A percentile compares a stretch with the other conserved stretches of the same genome.
phyloP scores from a whole-genome alignment of 2,113 vertebrate genomes.

The Bucco capensis region DNA sequence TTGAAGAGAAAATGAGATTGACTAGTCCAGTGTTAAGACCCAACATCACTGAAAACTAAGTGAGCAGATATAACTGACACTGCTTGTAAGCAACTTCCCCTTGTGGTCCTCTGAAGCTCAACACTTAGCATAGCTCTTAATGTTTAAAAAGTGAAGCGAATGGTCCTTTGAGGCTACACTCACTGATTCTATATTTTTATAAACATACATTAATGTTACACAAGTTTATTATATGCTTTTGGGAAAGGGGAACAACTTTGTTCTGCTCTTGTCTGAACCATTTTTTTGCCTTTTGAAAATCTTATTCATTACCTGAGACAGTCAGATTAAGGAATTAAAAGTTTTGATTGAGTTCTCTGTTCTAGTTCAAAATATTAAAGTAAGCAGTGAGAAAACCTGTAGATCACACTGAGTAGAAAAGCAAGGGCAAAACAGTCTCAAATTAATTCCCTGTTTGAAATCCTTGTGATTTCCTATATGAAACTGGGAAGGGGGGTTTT shows the following conservation, averaged over 20 bases:
- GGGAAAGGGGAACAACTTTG: neutral
- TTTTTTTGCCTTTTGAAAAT: neutral
- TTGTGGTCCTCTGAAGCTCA: neutral
- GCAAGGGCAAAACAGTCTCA: neutral
- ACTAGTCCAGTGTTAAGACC: neutral
- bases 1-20: neutral
- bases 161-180: neutral
- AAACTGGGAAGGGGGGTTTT: neutral
- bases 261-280: neutral
- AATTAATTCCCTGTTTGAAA: neutral
- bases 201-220: neutral
- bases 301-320: neutral
- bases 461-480: neutral
- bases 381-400: neutral
- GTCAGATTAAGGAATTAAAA: neutral
- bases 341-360: neutral
- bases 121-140: neutral
- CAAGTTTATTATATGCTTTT: neutral
- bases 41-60: neutral
- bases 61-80: too few relatives aligned
- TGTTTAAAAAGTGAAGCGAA: neutral
- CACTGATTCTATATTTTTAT: neutral
- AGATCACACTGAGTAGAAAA: neutral
- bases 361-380: neutral
- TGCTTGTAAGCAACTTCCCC: neutral